These are phyloP conservation scores for Dioctria rufipes DNA, from an alignment of 2,888 invertebrate species.

Conservation along the genomic window DNA sequence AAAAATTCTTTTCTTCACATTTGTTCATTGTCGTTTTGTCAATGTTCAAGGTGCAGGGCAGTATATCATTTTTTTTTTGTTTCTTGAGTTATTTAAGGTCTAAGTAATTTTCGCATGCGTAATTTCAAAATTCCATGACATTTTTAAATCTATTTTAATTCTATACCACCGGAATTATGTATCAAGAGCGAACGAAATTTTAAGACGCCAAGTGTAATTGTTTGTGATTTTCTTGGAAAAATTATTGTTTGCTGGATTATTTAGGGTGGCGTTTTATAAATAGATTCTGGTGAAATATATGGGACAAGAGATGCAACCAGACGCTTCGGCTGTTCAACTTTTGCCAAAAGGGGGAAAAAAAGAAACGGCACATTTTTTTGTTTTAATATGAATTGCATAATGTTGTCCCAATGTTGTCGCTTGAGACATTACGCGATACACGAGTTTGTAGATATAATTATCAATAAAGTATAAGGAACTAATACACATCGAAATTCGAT, in stretches of 20 bases:
- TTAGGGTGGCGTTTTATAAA: conserved; percentile 44
- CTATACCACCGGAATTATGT: conserved; percentile 3
- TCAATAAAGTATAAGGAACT: too few species aligned
- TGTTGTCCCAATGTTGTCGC: too few species aligned
- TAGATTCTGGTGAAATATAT: conserved; percentile 34
- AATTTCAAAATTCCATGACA: conserved; percentile 35
- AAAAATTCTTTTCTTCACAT: conserved; percentile 8
- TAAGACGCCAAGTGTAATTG: conserved; percentile 49
- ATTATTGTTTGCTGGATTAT: conserved; percentile 43
- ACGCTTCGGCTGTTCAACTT: conserved; percentile 31
- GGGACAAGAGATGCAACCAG: conserved; percentile 44
- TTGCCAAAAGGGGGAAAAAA: not conserved
- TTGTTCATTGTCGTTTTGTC: conserved; percentile 17
- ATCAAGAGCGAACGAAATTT: conserved; percentile 15
- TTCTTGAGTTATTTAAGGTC: too few species aligned
- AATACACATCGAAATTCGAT: too few species aligned
- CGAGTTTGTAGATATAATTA: too few species aligned
- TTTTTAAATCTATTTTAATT: conserved; percentile 26
- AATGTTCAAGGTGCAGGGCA: conserved; percentile 17
- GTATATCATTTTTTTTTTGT: not conserved
- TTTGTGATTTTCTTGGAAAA: conserved; percentile 52
- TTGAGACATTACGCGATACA: too few species aligned
- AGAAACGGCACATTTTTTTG: not conserved
- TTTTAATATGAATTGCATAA: not conserved
- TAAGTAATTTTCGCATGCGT: conserved; percentile 30